Evolutionary conservation across 2,888 invertebrate genomes (phyloP).

Genomic region (Dysmachus trigonus): DNA sequence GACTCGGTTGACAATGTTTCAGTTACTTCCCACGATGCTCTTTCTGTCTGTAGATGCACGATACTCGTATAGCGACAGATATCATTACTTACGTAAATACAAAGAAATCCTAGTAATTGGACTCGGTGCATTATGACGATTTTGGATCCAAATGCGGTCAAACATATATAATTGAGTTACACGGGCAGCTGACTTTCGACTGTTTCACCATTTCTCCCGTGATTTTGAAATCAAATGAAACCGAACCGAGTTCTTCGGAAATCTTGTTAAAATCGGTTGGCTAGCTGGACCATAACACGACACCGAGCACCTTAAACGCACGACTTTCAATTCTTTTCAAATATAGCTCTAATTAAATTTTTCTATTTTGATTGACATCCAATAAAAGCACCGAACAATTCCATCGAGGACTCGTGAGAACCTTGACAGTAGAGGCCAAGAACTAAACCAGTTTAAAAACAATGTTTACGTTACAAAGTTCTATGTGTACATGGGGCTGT

Average conservation of each 20-base stretch:
- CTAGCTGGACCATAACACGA: constrained; percentile 1
- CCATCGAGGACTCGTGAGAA: not conserved
- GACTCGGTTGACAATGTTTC: not conserved
- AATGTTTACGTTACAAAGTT: not conserved
- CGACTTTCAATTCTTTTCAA: constrained; percentile 26
- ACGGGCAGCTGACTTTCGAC: not conserved
- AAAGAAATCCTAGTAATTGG: not conserved
- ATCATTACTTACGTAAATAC: not conserved
- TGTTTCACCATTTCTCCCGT: not conserved
- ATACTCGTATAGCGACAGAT: not conserved
- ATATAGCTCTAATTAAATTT: constrained; percentile 28
- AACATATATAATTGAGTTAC: constrained; percentile 13
- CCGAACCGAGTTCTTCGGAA: not conserved
- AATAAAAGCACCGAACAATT: not conserved
- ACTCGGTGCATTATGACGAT: not conserved
- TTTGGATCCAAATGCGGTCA: not conserved
- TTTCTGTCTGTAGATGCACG: not conserved
- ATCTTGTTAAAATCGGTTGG: not conserved
- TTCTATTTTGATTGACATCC: constrained; percentile 21
- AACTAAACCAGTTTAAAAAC: not conserved
- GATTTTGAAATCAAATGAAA: not conserved
- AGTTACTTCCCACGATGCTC: constrained; percentile 10
- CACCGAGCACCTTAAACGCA: not conserved
- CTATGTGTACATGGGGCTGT: not conserved
- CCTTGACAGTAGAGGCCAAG: not conserved